A percentile compares a stretch with the other conserved stretches of the same genome.
These are phyloP conservation scores for Anabacerthia variegaticeps DNA, from an alignment of 2,797 vertebrate genomes.

Conservation along the genomic window DNA sequence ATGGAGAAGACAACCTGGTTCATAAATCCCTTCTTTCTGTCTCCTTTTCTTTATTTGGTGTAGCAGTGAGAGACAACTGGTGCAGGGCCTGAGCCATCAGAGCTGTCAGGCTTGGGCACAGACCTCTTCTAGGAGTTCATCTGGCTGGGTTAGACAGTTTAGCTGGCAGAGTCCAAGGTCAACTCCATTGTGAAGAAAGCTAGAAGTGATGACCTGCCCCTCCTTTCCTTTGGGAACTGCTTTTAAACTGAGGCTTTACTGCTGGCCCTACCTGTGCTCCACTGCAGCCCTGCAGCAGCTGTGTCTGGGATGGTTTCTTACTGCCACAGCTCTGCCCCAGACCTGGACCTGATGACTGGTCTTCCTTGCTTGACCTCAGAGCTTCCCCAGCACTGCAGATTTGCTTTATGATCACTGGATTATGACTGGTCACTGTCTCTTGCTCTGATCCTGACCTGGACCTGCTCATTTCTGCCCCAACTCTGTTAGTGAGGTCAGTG, in stretches of 20 bases:
- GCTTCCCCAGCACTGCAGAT: not conserved
- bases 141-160: not conserved
- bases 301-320: accelerated
- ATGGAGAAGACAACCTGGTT: not conserved
- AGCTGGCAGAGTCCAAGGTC: not conserved
- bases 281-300: not conserved
- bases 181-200: not conserved
- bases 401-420: not conserved
- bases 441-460: not conserved
- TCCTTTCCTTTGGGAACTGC: not conserved
- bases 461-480: not conserved
- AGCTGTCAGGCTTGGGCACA: not conserved
- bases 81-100: not conserved
- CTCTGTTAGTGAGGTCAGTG: not conserved
- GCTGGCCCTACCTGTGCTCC: accelerated
- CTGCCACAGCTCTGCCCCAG: not conserved
- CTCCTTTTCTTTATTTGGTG: not conserved
- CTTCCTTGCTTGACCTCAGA: not conserved
- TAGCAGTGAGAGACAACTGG: not conserved
- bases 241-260: not conserved
- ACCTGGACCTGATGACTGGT: not conserved
- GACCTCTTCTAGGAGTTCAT: not conserved
- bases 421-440: not conserved
- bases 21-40: not conserved
- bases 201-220: not conserved